phyloP scores from a whole-genome alignment of 2,797 vertebrate species.

The Eulemur mongoz region DNA sequence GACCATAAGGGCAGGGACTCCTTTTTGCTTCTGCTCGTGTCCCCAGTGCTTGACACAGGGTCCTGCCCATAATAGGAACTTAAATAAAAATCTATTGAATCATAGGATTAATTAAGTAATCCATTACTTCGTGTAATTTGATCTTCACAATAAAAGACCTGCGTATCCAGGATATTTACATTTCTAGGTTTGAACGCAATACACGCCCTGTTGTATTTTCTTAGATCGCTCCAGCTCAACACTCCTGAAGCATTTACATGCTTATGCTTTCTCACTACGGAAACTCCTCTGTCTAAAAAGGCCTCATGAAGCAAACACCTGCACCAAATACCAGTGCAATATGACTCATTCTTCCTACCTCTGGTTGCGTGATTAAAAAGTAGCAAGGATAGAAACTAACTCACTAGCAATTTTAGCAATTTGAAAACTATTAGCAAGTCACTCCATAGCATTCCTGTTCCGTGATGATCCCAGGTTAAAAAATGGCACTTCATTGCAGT shows the following conservation, averaged over 20 bases:
- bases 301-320: background rate
- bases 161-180: background rate
- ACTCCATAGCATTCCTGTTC: background rate
- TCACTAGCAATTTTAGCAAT: background rate
- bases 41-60: background rate
- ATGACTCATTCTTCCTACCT: background rate
- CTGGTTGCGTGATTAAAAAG: background rate
- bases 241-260: background rate
- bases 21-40: background rate
- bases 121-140: background rate
- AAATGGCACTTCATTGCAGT: background rate
- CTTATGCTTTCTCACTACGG: background rate
- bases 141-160: background rate
- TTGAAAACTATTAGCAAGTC: background rate
- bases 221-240: background rate
- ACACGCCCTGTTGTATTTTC: background rate
- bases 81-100: background rate
- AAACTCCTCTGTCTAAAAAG: background rate
- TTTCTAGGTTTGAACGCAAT: background rate
- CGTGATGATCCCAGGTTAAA: background rate
- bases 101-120: background rate
- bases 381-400: background rate
- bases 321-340: background rate
- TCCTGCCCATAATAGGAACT: background rate
- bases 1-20: background rate